These are phyloP conservation scores for Pontoporia blainvillei DNA, from an alignment of 2,113 vertebrate species.

Conservation along the genomic window DNA sequence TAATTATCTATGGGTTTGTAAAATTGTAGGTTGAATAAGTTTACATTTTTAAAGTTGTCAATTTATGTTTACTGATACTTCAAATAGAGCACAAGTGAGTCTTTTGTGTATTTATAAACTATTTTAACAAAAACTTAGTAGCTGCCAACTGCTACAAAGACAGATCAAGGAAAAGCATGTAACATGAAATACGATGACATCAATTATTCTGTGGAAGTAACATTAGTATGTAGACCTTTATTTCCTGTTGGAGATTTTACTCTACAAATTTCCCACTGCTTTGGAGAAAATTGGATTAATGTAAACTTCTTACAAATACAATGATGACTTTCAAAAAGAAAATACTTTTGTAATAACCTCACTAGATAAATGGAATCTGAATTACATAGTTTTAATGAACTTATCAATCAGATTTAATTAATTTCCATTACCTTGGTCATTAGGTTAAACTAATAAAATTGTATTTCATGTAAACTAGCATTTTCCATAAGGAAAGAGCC, in stretches of 20 bases:
- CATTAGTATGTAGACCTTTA: not conserved
- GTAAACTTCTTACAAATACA: not conserved
- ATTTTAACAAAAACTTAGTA: not conserved
- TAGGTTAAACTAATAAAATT: conserved; percentile 2
- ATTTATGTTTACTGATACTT: not conserved
- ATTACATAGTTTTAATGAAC: not conserved
- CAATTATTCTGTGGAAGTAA: not conserved
- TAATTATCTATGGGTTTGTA: not conserved
- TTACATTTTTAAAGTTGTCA: not conserved
- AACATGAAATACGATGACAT: not conserved
- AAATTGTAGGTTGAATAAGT: not conserved
- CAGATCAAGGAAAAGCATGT: not conserved
- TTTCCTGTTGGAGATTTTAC: not conserved
- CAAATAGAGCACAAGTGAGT: not conserved
- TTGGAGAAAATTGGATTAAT: not conserved
- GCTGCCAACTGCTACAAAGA: not conserved
- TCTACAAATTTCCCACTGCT: not conserved
- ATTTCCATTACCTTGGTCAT: not conserved
- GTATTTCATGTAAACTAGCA: not conserved
- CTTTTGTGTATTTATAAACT: not conserved
- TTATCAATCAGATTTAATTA: not conserved
- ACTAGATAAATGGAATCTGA: not conserved
- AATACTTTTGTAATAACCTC: not conserved
- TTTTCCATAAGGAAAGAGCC: not conserved
- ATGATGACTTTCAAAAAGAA: not conserved